Percentiles rank a stretch among this genome's conserved stretches.
Evolutionary conservation across 2,888 invertebrate genomes (phyloP).

Genomic region (Drosophila rubida): DNA sequence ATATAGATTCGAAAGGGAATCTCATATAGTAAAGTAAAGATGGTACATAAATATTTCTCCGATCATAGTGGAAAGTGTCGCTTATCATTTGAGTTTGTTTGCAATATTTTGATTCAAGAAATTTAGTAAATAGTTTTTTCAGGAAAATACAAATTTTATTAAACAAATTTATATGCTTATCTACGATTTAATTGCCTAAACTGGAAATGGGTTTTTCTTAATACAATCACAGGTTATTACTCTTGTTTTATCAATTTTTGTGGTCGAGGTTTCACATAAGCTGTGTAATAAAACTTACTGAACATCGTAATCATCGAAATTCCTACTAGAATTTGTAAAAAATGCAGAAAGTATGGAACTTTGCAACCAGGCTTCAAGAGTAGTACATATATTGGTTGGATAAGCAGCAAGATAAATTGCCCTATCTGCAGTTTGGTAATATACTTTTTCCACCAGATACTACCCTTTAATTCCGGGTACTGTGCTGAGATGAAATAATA

Average conservation of each 20-base stretch:
- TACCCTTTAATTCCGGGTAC: conserved; percentile 89
- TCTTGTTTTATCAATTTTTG: background rate
- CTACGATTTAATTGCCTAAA: too few species aligned
- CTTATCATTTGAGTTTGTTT: too few species aligned
- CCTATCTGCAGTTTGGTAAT: conserved; percentile 92
- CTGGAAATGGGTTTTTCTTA: too few species aligned
- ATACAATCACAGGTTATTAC: too few species aligned
- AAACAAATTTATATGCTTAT: too few species aligned
- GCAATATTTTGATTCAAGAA: too few species aligned
- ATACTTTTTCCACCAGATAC: conserved; percentile 91
- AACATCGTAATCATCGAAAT: conserved; percentile 42
- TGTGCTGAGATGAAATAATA: conserved; percentile 92
- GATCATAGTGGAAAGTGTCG: too few species aligned
- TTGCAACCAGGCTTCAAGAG: conserved; percentile 39
- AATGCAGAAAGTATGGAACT: conserved; percentile 24
- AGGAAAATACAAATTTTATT: too few species aligned
- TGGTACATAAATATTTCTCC: too few species aligned
- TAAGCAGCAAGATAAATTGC: conserved; percentile 86
- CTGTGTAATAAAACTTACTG: conserved; percentile 44
- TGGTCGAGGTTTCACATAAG: conserved; percentile 25
- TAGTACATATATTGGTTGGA: conserved; percentile 33
- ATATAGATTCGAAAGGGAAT: too few species aligned
- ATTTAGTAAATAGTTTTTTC: too few species aligned
- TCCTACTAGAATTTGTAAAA: conserved; percentile 30
- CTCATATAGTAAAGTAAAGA: too few species aligned